phyloP scores from a whole-genome alignment of 2,113 vertebrate species.

The Prionailurus bengalensis region DNA sequence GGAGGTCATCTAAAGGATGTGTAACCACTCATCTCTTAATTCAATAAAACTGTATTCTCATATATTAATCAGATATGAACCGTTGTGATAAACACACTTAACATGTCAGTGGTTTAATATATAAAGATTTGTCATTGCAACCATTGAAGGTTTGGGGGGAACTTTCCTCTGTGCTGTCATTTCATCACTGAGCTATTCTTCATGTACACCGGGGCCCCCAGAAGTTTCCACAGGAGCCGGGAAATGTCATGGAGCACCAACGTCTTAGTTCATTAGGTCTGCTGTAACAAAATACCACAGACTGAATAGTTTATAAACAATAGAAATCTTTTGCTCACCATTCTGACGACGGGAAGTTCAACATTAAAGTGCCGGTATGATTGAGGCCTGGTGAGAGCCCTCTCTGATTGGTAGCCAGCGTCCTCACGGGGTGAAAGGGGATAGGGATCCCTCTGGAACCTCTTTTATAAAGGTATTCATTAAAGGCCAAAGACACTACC shows the following conservation, averaged over 20 bases:
- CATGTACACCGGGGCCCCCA: rapidly evolving
- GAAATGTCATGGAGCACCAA: rapidly evolving
- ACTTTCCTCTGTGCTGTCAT: background rate
- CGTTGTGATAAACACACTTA: background rate
- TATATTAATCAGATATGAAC: background rate
- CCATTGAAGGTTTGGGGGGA: background rate
- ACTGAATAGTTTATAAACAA: background rate
- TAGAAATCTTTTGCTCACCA: background rate
- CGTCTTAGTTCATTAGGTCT: background rate
- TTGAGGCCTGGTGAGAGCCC: background rate
- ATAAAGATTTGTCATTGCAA: background rate
- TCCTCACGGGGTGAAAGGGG: background rate
- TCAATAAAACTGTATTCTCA: background rate
- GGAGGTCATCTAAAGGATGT: background rate
- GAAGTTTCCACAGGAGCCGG: background rate
- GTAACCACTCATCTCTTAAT: background rate
- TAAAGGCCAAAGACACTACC: background rate
- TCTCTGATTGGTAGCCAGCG: background rate
- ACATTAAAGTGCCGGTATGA: background rate
- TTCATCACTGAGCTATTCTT: background rate
- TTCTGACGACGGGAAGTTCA: background rate
- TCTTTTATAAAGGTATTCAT: background rate
- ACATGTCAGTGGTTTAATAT: background rate
- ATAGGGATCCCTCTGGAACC: background rate
- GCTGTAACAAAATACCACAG: background rate